Conservation (phyloP, 1,140 invertebrate genomes). For the Drosophila arawakana region DNA sequence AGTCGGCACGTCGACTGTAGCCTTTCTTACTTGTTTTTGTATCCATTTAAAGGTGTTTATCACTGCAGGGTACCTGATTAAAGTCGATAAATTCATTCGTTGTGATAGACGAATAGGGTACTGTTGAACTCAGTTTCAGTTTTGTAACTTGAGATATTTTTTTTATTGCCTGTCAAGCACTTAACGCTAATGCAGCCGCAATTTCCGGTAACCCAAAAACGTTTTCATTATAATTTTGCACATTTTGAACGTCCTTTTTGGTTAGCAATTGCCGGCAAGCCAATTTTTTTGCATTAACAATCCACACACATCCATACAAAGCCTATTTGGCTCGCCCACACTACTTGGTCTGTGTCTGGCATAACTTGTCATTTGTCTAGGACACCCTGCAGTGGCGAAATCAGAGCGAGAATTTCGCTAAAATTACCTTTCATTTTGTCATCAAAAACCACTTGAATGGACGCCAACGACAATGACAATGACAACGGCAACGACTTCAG, state of each 20-base stretch:
- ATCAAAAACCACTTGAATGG: conserved; percentile 83
- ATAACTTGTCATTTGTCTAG: conserved; percentile 75
- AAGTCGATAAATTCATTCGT: conserved; percentile 55
- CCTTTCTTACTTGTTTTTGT: too few species aligned
- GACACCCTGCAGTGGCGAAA: conserved; percentile 61
- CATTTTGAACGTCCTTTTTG: conserved; percentile 38
- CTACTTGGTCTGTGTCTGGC: conserved; percentile 42
- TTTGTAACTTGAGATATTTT: not conserved
- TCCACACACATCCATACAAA: conserved; percentile 55
- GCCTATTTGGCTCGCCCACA: conserved; percentile 49
- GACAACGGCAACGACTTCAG: not conserved
- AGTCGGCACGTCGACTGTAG: too few species aligned
- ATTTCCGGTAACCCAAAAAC: conserved; percentile 70
- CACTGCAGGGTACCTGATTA: conserved; percentile 63
- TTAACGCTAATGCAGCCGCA: conserved; percentile 67
- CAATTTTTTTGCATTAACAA: conserved; percentile 54
- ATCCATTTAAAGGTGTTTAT: conserved; percentile 55
- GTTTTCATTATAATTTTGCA: conserved; percentile 61
- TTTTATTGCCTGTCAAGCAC: conserved; percentile 17
- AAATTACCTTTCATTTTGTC: conserved; percentile 84
- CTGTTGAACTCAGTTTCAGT: not conserved
- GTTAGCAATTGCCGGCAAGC: conserved; percentile 35
- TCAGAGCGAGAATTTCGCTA: conserved; percentile 63
- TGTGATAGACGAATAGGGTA: not conserved
- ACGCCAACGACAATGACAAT: conserved; percentile 25